Evolutionary conservation across 2,113 vertebrate genomes (phyloP), one percentile per base, ranked within the genome.

Genomic region (Heliornis fulica): DNA sequence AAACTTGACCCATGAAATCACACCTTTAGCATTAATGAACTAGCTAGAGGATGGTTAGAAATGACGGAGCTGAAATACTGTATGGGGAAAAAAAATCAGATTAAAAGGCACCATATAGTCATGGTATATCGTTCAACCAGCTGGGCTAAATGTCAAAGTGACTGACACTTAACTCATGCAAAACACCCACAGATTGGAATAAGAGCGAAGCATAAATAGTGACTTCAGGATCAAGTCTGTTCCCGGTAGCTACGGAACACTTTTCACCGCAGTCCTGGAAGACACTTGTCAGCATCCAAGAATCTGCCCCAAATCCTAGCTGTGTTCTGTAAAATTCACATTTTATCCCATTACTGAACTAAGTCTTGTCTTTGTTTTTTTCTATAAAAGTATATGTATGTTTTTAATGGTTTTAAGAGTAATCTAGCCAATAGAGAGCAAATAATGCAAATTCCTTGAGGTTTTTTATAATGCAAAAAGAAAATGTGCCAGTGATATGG

Each of bases 131-230:
- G 60, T 92, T 81, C 64, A 92, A 78, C 91, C 96, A 97, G 95
- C 94, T 97, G 96, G 93, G 86, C 80, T 92, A 96, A 96, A 97
- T 97, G 96, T 97, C 96, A 94, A 94, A 96, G 93, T 97, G 96
- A 96, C 96, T 96, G 96, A 96, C 96, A 95, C 96, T 96, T 95
- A 90, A 90, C 86, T 97, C 89, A 94, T 90, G 94, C 77, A 89
- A 66, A 95, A 93, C 94, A 94, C 96, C 93, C 89, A 94, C 96
- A 81, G 86, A 92, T 71, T 96, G 95, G 94, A 95, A 90, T 51
- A 70, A 70, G 56, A 97, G 68, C 3, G 34, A 66, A 59, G 94
- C 92, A 92, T 86, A 93, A 92, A 89, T 51, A 96, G 93, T 96
- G 95, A 92, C 91, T 97, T 90, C 46, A 89, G 89, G 95, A 95